These are phyloP conservation scores for Bacillus rossius DNA, from an alignment of 1,140 invertebrate species.

Conservation along the genomic window DNA sequence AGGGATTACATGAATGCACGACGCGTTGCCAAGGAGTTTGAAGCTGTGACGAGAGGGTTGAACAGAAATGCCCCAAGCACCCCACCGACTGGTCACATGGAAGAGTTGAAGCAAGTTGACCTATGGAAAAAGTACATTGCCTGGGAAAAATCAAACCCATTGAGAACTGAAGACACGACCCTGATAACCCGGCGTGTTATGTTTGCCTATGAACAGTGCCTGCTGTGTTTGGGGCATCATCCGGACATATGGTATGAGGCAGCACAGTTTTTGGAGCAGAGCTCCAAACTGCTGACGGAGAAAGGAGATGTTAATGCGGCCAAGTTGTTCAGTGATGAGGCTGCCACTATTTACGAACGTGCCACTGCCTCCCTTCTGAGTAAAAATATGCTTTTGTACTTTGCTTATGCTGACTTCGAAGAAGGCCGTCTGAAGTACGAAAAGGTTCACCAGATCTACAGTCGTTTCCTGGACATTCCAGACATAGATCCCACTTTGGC, in stretches of 20 bases:
- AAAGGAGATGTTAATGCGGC: slow-evolving; percentile 93
- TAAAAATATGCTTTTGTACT: slow-evolving; percentile 91
- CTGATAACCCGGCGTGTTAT: slow-evolving; percentile 91
- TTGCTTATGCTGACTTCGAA: slow-evolving; percentile 98
- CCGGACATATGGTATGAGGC: slow-evolving; percentile 99
- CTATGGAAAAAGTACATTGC: slow-evolving; percentile 99
- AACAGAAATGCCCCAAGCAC: slow-evolving; percentile 92
- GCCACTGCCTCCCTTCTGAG: slow-evolving; percentile 83
- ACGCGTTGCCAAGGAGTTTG: slow-evolving; percentile 94
- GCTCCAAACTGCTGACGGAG: slow-evolving; percentile 85
- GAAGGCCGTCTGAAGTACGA: slow-evolving; percentile 95
- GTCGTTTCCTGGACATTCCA: slow-evolving; percentile 79
- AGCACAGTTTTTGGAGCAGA: slow-evolving; percentile 91
- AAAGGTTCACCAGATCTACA: slow-evolving; percentile 96
- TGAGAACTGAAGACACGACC: slow-evolving; percentile 92
- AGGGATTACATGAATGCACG: slow-evolving; percentile 97
- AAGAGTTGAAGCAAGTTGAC: slow-evolving; percentile 95
- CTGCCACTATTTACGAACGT: slow-evolving; percentile 88
- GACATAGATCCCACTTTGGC: slow-evolving; percentile 93
- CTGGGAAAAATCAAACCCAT: slow-evolving; percentile 96
- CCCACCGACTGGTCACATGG: slow-evolving; percentile 83
- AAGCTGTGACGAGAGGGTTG: slow-evolving; percentile 89
- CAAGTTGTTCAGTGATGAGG: slow-evolving; percentile 90
- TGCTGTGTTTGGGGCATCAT: slow-evolving; percentile 94
- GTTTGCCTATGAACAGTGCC: slow-evolving; percentile 97